Evolutionary conservation across 2,113 vertebrate genomes (phyloP).

Genomic region (Turdus rufiventris): DNA sequence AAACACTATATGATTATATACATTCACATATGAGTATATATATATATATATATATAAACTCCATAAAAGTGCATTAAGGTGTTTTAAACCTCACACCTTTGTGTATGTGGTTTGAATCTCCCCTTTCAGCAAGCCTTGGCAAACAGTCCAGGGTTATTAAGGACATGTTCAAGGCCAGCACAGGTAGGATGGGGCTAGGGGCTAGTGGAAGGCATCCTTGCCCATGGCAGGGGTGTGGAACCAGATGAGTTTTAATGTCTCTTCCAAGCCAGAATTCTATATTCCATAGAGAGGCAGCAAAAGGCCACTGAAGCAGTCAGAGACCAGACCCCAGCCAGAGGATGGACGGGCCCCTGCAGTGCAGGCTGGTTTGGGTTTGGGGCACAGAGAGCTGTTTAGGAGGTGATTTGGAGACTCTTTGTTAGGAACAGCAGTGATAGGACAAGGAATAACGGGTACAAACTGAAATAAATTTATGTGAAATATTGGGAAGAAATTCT

Average conservation of each 20-base stretch:
- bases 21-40: fast-evolving
- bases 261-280: neutral
- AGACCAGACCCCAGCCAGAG: neutral
- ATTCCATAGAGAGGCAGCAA: no score
- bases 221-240: neutral
- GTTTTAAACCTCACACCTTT: neutral
- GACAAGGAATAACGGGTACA: neutral
- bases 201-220: neutral
- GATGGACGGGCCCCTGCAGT: neutral
- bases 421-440: neutral
- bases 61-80: neutral
- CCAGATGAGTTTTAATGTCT: neutral
- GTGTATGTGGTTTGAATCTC: neutral
- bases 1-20: neutral
- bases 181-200: neutral
- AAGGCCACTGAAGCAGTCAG: fast-evolving
- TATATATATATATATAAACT: neutral
- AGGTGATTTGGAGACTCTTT: neutral
- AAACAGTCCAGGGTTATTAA: neutral
- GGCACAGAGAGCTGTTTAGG: neutral
- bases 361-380: neutral
- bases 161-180: neutral
- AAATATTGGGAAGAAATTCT: neutral
- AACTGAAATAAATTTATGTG: neutral
- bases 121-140: neutral